A percentile compares a stretch with the other conserved stretches of the same genome.
phyloP scores from a whole-genome alignment of 2,888 invertebrate genomes.

The Lasius platythorax region DNA sequence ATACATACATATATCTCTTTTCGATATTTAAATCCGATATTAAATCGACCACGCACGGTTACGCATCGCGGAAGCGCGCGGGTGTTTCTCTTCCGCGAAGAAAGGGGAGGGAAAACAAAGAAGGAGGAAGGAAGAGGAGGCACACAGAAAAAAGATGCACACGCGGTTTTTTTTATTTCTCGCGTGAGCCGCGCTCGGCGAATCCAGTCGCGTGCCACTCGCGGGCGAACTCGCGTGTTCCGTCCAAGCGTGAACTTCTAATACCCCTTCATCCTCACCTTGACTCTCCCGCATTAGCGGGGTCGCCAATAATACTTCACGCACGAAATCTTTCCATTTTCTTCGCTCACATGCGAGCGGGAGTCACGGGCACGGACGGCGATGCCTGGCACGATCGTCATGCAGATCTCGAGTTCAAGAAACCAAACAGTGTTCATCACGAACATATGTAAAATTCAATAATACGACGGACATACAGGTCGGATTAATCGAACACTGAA shows the following conservation, averaged over 20 bases:
- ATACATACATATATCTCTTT: too few species aligned
- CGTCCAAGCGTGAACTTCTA: constrained; percentile 78
- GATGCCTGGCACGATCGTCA: constrained; percentile 21
- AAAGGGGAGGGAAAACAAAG: background rate
- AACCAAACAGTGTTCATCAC: background rate
- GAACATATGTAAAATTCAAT: background rate
- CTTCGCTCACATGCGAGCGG: constrained; percentile 70
- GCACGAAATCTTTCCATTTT: constrained; percentile 78
- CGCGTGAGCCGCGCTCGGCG: constrained; percentile 73
- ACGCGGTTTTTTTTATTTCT: constrained; percentile 63
- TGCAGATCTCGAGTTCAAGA: constrained; percentile 64
- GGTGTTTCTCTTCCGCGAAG: background rate
- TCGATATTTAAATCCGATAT: constrained; percentile 1
- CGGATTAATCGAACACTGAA: background rate
- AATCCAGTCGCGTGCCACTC: constrained; percentile 79
- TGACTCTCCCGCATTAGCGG: constrained; percentile 76
- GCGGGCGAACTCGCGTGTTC: constrained; percentile 80
- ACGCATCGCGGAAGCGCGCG: constrained; percentile 4
- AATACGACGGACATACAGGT: too few species aligned
- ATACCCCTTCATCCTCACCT: constrained; percentile 79
- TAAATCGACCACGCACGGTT: background rate
- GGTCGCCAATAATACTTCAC: constrained; percentile 77
- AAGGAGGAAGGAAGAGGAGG: background rate
- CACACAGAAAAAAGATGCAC: constrained; percentile 29
- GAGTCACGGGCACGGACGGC: constrained; percentile 70